Conservation (phyloP, 2,888 invertebrate species). For the Oligia strigilis region DNA sequence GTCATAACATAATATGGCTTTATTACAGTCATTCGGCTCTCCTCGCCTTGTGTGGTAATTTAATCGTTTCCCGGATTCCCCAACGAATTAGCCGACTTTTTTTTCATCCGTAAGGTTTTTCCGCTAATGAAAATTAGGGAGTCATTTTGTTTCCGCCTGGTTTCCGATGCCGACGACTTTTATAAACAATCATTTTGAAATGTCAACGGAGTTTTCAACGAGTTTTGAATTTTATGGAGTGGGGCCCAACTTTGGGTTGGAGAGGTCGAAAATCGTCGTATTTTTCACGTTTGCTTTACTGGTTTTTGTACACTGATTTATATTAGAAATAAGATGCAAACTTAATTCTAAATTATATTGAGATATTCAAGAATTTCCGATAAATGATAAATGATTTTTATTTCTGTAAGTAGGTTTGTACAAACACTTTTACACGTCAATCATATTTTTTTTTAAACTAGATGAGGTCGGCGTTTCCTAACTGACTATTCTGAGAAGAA, state of each 20-base stretch:
- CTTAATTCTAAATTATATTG: background rate
- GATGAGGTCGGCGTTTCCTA: too few species aligned
- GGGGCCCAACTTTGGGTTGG: background rate
- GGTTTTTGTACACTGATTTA: constrained; percentile 21
- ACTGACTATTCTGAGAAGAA: too few species aligned
- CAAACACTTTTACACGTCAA: too few species aligned
- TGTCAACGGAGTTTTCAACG: constrained; percentile 18
- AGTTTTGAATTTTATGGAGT: constrained; percentile 1
- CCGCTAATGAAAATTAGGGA: constrained; percentile 73
- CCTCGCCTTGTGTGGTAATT: constrained; percentile 84
- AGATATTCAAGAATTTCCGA: background rate
- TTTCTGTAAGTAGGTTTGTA: too few species aligned
- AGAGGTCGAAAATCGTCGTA: background rate
- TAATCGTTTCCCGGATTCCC: constrained; percentile 79
- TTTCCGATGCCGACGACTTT: constrained; percentile 35
- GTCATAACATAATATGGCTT: constrained; percentile 77
- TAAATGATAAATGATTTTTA: too few species aligned
- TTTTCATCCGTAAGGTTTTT: constrained; percentile 65
- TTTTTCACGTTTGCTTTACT: background rate
- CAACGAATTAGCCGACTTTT: constrained; percentile 70
- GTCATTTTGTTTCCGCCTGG: constrained; percentile 65
- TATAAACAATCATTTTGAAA: constrained; percentile 26
- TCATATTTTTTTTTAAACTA: too few species aligned
- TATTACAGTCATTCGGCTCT: constrained; percentile 78
- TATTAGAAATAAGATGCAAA: background rate